Percentiles rank a stretch among this genome's conserved stretches.
Evolutionary conservation across 1,140 invertebrate genomes (phyloP).

Genomic region (Probaryconus sp.): DNA sequence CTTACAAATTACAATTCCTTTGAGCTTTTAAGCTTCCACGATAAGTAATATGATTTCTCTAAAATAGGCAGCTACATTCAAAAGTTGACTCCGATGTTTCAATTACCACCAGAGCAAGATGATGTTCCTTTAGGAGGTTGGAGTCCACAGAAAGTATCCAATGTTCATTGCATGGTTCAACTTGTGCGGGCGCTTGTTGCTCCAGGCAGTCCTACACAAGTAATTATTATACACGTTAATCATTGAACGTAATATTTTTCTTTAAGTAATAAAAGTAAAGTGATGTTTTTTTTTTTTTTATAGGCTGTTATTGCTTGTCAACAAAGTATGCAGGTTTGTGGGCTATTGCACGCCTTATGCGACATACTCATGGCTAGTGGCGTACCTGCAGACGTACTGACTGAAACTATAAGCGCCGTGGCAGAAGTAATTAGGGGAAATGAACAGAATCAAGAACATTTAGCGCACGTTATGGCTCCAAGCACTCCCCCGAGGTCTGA

Average conservation of each 20-base stretch:
- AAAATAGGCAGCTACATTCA: constrained; percentile 92
- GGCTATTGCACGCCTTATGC: constrained; percentile 89
- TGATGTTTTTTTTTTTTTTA: too few species aligned
- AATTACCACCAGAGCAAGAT: constrained; percentile 83
- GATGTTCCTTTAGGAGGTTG: constrained; percentile 84
- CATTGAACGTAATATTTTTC: too few species aligned
- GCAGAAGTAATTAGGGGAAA: constrained; percentile 96
- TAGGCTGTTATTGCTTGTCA: constrained; percentile 86
- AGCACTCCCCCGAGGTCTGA: constrained; percentile 89
- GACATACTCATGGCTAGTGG: constrained; percentile 95
- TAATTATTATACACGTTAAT: constrained; percentile 75
- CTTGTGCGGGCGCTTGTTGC: constrained; percentile 93
- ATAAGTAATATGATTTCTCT: too few species aligned
- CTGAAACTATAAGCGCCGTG: constrained; percentile 97
- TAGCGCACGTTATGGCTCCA: constrained; percentile 94
- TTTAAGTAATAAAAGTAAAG: too few species aligned
- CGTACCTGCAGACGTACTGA: constrained; percentile 97
- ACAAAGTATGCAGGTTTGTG: constrained; percentile 90
- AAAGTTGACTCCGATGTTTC: constrained; percentile 91
- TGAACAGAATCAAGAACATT: constrained; percentile 93
- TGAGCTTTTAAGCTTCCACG: too few species aligned
- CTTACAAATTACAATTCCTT: neutral
- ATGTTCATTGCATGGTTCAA: constrained; percentile 94
- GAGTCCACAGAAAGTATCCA: constrained; percentile 96
- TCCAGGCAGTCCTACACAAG: constrained; percentile 89